These are phyloP conservation scores for Patiria pectinifera DNA, from an alignment of 53 echinoderm and acorn worm species.

Conservation along the genomic window DNA sequence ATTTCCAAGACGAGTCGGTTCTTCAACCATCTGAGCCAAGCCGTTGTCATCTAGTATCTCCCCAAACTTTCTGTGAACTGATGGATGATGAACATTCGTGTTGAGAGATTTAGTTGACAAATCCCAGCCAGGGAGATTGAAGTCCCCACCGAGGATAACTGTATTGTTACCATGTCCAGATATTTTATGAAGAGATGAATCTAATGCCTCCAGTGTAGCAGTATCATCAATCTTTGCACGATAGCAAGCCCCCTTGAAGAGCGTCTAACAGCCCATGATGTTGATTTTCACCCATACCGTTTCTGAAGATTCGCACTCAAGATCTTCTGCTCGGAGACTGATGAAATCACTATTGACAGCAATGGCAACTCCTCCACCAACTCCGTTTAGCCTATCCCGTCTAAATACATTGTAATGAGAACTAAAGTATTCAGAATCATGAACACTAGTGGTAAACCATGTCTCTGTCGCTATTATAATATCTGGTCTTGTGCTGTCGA, in stretches of 20 bases:
- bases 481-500: constrained; percentile 61
- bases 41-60: constrained; percentile 58
- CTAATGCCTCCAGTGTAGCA: constrained; percentile 20
- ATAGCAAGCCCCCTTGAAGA: constrained; percentile 16
- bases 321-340: constrained; percentile 24
- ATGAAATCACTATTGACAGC: constrained; percentile 46
- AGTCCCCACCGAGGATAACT: too few species aligned
- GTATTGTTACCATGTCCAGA: constrained; percentile 4
- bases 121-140: constrained; percentile 38
- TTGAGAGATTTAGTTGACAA: constrained; percentile 45
- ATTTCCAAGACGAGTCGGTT: constrained; percentile 40
- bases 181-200: constrained; percentile 28
- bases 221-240: constrained; percentile 43
- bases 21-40: constrained; percentile 54
- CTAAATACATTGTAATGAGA: constrained; percentile 42
- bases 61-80: constrained; percentile 34
- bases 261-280: constrained; percentile 25
- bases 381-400: constrained; percentile 15
- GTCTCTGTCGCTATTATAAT: constrained; percentile 58
- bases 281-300: constrained; percentile 49
- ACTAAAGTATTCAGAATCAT: constrained; percentile 39
- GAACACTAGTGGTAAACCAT: constrained; percentile 52
- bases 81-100: constrained; percentile 6
- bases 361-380: constrained; percentile 27
- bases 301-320: not conserved